Evolutionary conservation across 2,888 invertebrate species (phyloP), one percentile per base, ranked within the genome.

Genomic region (Agonopterix heracliana): DNA sequence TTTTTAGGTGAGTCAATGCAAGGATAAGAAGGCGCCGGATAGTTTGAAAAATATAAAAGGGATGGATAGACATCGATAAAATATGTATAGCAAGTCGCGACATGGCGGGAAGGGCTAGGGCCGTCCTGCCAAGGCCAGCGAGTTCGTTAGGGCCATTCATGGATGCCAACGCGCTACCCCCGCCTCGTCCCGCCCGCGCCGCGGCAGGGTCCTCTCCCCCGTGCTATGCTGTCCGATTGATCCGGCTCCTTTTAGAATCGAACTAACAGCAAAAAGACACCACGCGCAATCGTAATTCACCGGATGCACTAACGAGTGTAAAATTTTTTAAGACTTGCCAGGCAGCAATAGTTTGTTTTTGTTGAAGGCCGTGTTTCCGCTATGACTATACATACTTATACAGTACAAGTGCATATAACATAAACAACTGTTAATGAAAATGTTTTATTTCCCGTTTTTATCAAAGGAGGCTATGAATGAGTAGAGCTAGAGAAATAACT

Each of bases 291-390:
- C 76, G 83, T 81, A 85, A 80, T 81, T 80, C 81, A 77, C 83
- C 86, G 87, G 86, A 88, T 84, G 86, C 81, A 74, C 86, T 87
- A 87, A 87, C 83, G 87, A 88, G 83, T 84, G 75, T 77, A 78
- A 68, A 66, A 56, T 68, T 81, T 82, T 85, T 85, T 79, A 72
- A 78, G 70, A 64, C 70, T 68, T 63, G 63, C 69, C 61, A 58
- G 68, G 74, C 71, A 65, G 70, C 71, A 69, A 74, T 74, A 64
- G 71, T 77, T 76, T 71, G 76, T 82, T 85, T 82, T 85, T 84
- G 71, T 78, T 73, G 64, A 57, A 64, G 51, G 59, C 60, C 63
- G 65, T 57, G 64, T 76, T 82, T 82, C 81, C 81, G 78, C 73
- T 73, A 74, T 71, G 68, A 65, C 66, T 76, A 65, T 69, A 59